Evolutionary conservation across 2,888 invertebrate genomes (phyloP), one percentile per base, ranked within the genome.

Genomic region (Pachycephus smyrnensis): DNA sequence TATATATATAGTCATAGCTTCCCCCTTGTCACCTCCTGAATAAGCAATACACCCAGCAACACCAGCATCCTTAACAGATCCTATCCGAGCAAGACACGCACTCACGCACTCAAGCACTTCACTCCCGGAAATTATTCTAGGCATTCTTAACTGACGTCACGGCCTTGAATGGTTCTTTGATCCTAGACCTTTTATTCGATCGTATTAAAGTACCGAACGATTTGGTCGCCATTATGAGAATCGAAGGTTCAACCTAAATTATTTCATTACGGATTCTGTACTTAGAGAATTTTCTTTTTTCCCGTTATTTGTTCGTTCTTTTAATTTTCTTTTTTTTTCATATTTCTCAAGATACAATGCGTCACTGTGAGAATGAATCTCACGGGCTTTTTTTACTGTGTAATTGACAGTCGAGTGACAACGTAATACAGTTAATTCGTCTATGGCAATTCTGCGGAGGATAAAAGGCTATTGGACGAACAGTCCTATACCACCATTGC

Each of bases 121-220:
- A 73, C 73, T 81, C 80, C 82, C 82, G 83, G 80, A 82, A 83
- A 75, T 75, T 68, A 73, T 40, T 76, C 36, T 80, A 73, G 75
- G 68, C 73, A 75, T 77, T 83, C 78, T 73, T 73, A 73, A 11
- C 73, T 79, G 73, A 80, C 81, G 79, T 84, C 76, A 83, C 74
- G 77, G 73, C 78, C 82, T 84, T 82, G 77, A 82, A 78, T 76
- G 76, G 78, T 74, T 74, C 36, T 37, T 74, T 74, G 74, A 33
- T 74, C 74, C 71, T 33, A 15, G 31, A 71, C n/a, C 33, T 33
- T 71, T 71, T 30, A 55, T 55, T 55, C 55, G 55, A 55, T 23
- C 55, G 55, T 55, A 23, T 71, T 23, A 15, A 31, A 30, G 33
- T n/a, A 6, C 23, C 11, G 73, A n/a, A 73, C 35, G 73, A 30